phyloP scores from a whole-genome alignment of 2,797 vertebrate species.

The Micromesistius poutassou region DNA sequence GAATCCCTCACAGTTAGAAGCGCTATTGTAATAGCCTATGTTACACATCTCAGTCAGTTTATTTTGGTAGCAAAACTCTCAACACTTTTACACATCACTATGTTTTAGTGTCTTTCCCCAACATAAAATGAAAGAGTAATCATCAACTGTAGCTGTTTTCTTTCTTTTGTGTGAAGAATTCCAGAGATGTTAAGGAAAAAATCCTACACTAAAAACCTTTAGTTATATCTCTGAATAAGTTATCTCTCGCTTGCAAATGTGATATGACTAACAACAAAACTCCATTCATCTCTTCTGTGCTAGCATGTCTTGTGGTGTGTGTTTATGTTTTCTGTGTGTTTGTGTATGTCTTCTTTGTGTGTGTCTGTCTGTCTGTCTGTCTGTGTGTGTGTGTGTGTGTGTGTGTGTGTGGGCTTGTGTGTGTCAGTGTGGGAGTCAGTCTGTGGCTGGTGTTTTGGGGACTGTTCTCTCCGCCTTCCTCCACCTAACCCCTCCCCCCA shows the following conservation, averaged over 20 bases:
- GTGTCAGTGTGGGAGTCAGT: constrained; percentile 42
- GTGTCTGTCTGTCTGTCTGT: constrained; percentile 34
- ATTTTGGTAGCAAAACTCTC: background rate
- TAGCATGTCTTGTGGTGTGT: constrained; percentile 35
- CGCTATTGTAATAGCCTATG: background rate
- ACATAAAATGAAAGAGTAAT: background rate
- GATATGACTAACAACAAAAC: constrained; percentile 24
- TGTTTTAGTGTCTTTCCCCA: background rate
- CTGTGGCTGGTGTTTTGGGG: constrained; percentile 49
- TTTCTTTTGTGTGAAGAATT: constrained; percentile 2
- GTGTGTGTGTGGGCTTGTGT: constrained; percentile 29
- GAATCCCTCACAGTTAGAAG: background rate
- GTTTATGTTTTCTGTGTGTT: constrained; percentile 20
- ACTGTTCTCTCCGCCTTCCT: constrained; percentile 58
- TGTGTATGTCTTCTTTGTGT: constrained; percentile 40
- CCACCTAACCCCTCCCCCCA: constrained; percentile 58
- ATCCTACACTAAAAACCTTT: constrained; percentile 42
- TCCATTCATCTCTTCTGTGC: constrained; percentile 33
- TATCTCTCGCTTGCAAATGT: constrained; percentile 37
- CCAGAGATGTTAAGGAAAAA: constrained; percentile 21
- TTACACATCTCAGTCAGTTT: background rate
- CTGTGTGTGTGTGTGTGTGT: constrained; percentile 35
- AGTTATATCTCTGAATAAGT: constrained; percentile 24
- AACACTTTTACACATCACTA: background rate
- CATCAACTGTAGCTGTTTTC: background rate